Evolutionary conservation across 2,113 vertebrate genomes (phyloP).

Genomic region (Pelmatolapia mariae): DNA sequence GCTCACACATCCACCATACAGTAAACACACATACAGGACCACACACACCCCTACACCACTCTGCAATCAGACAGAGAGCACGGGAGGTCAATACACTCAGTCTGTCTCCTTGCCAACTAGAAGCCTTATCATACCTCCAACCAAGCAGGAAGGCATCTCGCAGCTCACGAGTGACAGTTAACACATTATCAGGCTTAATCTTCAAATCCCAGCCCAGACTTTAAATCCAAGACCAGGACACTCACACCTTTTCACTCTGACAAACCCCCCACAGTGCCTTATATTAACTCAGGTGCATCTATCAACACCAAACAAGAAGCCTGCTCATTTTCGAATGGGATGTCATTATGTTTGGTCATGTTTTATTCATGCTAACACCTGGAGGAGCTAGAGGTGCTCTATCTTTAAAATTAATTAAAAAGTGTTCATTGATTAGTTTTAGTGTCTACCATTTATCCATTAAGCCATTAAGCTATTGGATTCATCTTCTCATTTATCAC

Average conservation of each 20-base stretch:
- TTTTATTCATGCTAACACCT: not conserved
- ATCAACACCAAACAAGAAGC: not conserved
- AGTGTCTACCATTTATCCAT: not conserved
- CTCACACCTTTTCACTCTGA: not conserved
- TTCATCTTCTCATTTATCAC: not conserved
- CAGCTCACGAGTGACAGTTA: constrained; percentile 41
- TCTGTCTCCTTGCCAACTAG: constrained; percentile 49
- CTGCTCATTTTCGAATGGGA: not conserved
- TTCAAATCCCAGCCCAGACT: not conserved
- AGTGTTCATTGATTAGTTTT: not conserved
- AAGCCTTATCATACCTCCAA: constrained; percentile 14
- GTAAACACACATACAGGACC: not conserved
- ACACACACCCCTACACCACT: not conserved
- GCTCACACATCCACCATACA: constrained; percentile 17
- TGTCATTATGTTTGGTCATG: not conserved
- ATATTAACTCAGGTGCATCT: not conserved
- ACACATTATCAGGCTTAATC: constrained; percentile 41
- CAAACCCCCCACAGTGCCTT: not conserved
- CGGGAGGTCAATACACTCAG: constrained; percentile 30
- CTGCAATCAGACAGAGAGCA: constrained; percentile 19
- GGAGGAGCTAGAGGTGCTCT: not conserved
- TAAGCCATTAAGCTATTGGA: not conserved
- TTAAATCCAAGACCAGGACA: not conserved
- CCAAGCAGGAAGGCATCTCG: not conserved
- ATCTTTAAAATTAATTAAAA: not conserved